Evolutionary conservation across 2,888 invertebrate species (phyloP), one percentile per base, ranked within the genome.

Genomic region (Cyclophora albipunctata): DNA sequence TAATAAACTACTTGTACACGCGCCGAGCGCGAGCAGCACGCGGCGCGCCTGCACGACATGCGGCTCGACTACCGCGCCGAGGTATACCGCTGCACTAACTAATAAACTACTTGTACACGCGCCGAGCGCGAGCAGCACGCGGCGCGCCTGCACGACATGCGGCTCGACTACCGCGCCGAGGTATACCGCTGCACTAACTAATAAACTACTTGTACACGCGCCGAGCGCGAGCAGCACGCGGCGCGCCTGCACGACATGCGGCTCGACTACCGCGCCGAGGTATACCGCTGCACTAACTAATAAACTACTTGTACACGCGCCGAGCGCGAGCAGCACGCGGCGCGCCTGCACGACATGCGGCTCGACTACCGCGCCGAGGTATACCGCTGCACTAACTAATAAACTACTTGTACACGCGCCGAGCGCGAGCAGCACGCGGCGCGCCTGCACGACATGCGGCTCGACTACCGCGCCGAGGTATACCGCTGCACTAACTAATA

Each of bases 341-440:
- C 90, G 0, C 88, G 90, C 52, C 81, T 93, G n/a, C 91, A 92
- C 3, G 90, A 90, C 34, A 65, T 94, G 51, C 90, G 91, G 55
- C 90, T 90, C 51, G 92, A 92, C 63, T 93, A 92, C 64, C 89
- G 90, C 67, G 90, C 90, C 49, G 92, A 93, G 82, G 93, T 92
- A 69, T 66, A 1, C 20, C 20, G 20, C 20, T 20, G 20, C 20
- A 20, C 20, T 20, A 20, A 20, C 20, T 20, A 20, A 20, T 20
- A 20, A 20, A 20, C n/a, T n/a, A n/a, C n/a, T n/a, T n/a, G n/a
- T n/a, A n/a, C n/a, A n/a, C 88, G 90, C 7, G 91, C 92, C 3
- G 90, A 90, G 33, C 65, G 93, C 51, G 90, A 91, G 55, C 90
- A 90, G 51, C 92, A 93, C 61, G 84, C 84, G 0, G 85, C 90